Evolutionary conservation across 2,113 vertebrate genomes (phyloP).

Genomic region (Clupea harengus): DNA sequence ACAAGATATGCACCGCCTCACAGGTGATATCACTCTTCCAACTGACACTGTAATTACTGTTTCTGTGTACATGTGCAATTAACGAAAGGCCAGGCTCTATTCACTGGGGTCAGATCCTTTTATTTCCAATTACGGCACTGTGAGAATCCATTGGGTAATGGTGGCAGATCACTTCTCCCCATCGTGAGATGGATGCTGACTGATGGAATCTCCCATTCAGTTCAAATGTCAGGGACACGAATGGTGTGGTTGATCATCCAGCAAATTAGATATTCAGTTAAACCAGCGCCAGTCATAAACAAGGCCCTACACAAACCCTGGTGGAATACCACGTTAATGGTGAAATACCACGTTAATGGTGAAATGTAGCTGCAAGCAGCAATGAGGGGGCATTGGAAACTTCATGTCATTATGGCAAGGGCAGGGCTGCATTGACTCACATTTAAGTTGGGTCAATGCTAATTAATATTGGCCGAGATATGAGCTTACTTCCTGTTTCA

Average conservation of each 20-base stretch:
- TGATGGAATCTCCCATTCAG: slow-evolving; percentile 16
- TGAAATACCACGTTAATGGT: neutral
- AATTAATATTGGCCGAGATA: too few species aligned
- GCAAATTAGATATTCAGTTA: slow-evolving; percentile 32
- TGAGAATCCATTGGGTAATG: neutral
- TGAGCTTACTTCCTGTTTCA: too few species aligned
- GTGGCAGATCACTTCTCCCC: neutral
- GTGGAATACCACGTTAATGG: neutral
- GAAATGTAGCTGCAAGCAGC: too few species aligned
- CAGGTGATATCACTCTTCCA: slow-evolving; percentile 8
- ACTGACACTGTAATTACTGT: slow-evolving; percentile 14
- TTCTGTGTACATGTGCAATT: neutral
- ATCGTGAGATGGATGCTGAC: neutral
- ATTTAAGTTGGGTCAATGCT: too few species aligned
- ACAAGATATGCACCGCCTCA: neutral
- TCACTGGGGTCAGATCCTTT: neutral
- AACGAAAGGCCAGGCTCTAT: neutral
- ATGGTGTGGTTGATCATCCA: slow-evolving; percentile 9
- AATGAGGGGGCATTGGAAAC: too few species aligned
- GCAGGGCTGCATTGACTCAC: too few species aligned
- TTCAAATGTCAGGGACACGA: neutral
- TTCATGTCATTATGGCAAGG: too few species aligned
- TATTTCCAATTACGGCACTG: neutral
- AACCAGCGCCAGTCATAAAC: neutral
- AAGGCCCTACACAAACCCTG: neutral